Percentiles rank a stretch among this genome's conserved stretches.
phyloP scores from a whole-genome alignment of 2,113 vertebrate genomes.

The Erythrocebus patas region DNA sequence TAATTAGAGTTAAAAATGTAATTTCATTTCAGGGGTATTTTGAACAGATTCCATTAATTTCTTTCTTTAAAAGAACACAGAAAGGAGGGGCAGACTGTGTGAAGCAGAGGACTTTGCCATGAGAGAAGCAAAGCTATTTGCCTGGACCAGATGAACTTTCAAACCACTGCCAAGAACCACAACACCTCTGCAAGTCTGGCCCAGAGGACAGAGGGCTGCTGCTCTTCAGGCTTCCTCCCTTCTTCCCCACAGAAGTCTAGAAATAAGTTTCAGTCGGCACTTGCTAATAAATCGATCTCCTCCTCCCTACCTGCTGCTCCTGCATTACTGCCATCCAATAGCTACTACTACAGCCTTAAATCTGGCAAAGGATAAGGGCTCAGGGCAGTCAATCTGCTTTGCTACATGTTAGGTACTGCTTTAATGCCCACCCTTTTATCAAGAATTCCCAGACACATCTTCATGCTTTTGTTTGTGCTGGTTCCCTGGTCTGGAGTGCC shows the following conservation, averaged over 20 bases:
- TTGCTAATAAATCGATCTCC: not conserved
- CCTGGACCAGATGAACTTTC: not conserved
- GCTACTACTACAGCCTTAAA: not conserved
- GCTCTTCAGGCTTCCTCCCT: conserved; percentile 11
- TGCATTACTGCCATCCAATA: not conserved
- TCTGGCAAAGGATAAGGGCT: not conserved
- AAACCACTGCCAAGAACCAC: conserved; percentile 44
- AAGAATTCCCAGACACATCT: not conserved
- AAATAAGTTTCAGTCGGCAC: not conserved
- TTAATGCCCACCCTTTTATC: not conserved
- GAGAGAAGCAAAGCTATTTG: conserved; percentile 45
- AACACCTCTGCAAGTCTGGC: conserved; percentile 28
- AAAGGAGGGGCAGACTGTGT: conserved; percentile 22
- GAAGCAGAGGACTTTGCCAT: conserved; percentile 31
- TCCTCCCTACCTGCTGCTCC: not conserved
- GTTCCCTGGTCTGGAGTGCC: not conserved
- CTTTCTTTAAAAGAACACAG: conserved; percentile 46
- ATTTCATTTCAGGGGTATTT: conserved; percentile 69
- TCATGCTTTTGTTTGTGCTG: not conserved
- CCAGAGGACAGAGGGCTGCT: not conserved
- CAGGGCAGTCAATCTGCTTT: not conserved
- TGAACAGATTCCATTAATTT: conserved; percentile 70
- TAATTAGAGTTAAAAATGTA: conserved; percentile 78
- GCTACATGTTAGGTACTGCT: not conserved
- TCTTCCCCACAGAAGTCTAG: not conserved